Base-by-base conservation (phyloP, 2,888 invertebrate genomes). In the Andrena fulva region DNA sequence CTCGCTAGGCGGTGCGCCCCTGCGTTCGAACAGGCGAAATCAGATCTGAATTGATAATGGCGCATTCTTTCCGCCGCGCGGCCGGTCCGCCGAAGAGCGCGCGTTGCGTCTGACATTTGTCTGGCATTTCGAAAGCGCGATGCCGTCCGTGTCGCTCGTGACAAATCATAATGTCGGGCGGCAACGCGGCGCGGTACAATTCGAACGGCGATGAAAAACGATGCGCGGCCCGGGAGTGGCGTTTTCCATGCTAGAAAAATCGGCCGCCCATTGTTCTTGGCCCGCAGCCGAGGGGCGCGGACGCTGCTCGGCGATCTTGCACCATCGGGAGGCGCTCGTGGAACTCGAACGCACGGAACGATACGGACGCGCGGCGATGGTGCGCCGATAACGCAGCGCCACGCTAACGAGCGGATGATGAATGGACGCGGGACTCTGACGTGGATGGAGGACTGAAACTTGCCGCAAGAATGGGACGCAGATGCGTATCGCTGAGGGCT, bases 91-190 rank as follows among this genome's bases (percentile, higher is more conserved):
- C 27, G 70, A 62, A 66, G 56, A 73, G 70, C 77, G 77, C 77
- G 74, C 48, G 78, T 73, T 74, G 83, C 81, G 82, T 83, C 82
- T 87, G 86, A 86, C 87, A 87, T 87, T 87, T 87, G 80, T 82
- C 68, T 86, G 87, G 81, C 86, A 86, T 87, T 87, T 87, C 70
- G 82, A 82, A 82, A 77, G 82, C 60, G 42, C 78, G 72, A 48
- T 20, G 50, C 71, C 27, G 75, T 54, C 56, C 56, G 69, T 82
- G 62, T 52, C 70, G 76, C 63, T 78, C 82, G 52, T 79, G 84
- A 84, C 84, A 82, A 78, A 82, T 84, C 82, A 76, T 77, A 81
- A 83, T 60, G 83, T 74, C 74, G 70, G 62, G 31, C 83, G 54
- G 54, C 48, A 12, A 42, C 42, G 20, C 35, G 27, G 73, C 66